phyloP scores from a whole-genome alignment of 2,888 invertebrate species.

The Acrobasis suavella region DNA sequence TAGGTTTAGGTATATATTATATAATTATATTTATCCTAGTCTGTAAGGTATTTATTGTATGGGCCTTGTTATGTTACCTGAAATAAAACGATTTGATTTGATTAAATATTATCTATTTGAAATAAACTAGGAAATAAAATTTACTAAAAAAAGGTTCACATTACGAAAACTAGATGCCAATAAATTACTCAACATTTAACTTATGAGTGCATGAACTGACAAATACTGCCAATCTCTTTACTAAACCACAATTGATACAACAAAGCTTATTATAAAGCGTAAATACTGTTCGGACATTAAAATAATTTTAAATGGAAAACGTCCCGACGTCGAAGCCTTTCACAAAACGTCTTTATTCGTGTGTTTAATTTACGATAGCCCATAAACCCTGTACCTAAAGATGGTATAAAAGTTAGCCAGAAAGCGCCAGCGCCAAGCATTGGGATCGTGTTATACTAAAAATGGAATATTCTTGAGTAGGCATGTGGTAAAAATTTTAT shows the following conservation, averaged over 20 bases:
- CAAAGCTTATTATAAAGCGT: constrained; percentile 59
- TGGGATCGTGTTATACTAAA: constrained; percentile 50
- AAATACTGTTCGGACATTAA: constrained; percentile 62
- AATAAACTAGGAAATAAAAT: too few species aligned
- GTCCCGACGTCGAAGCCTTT: constrained; percentile 54
- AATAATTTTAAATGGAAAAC: constrained; percentile 75
- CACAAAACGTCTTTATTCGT: constrained; percentile 77
- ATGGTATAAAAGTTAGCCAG: constrained; percentile 70
- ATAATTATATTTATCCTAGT: too few species aligned
- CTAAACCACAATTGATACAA: constrained; percentile 66
- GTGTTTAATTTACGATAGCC: constrained; percentile 66
- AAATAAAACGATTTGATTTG: too few species aligned
- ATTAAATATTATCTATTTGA: too few species aligned
- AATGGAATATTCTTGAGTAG: constrained; percentile 46
- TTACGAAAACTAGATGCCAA: background rate
- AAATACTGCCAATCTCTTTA: constrained; percentile 43
- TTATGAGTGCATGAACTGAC: constrained; percentile 26
- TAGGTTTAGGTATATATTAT: too few species aligned
- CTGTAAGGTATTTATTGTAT: too few species aligned
- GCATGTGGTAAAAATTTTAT: background rate
- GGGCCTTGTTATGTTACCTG: too few species aligned
- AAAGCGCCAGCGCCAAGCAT: constrained; percentile 54
- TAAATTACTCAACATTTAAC: background rate
- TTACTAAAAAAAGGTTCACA: too few species aligned
- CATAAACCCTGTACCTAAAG: constrained; percentile 73